Evolutionary conservation across 1,140 invertebrate genomes (phyloP).

Genomic region (Platyura marginata): DNA sequence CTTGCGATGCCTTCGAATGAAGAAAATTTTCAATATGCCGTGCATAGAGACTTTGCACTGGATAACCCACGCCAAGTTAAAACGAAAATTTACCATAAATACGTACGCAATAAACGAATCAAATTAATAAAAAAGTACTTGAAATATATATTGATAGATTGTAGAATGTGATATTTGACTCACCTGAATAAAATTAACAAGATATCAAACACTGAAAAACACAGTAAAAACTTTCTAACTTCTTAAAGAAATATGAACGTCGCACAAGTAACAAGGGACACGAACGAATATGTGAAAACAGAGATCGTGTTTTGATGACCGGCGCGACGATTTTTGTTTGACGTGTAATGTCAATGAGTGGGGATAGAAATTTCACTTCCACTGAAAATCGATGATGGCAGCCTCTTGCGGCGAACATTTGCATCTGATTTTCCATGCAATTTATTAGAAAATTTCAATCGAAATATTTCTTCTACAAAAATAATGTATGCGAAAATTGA

Average conservation of each 20-base stretch:
- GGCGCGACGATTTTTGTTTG: neutral
- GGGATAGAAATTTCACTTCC: too few species aligned
- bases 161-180: neutral
- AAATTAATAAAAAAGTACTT: neutral
- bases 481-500: constrained; percentile 11
- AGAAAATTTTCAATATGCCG: neutral
- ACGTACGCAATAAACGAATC: neutral
- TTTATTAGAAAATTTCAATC: neutral
- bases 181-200: neutral
- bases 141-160: neutral
- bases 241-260: too few species aligned
- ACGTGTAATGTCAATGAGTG: neutral
- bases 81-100: neutral
- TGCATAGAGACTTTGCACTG: neutral
- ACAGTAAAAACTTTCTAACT: neutral
- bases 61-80: neutral
- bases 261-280: too few species aligned
- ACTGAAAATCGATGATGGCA: neutral
- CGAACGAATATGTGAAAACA: neutral
- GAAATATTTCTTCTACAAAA: constrained; percentile 6
- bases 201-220: neutral
- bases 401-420: neutral
- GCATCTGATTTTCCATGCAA: neutral
- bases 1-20: too few species aligned
- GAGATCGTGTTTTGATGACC: too few species aligned